Conservation (phyloP, 2,797 vertebrate genomes). For the Simalia tracyae region DNA sequence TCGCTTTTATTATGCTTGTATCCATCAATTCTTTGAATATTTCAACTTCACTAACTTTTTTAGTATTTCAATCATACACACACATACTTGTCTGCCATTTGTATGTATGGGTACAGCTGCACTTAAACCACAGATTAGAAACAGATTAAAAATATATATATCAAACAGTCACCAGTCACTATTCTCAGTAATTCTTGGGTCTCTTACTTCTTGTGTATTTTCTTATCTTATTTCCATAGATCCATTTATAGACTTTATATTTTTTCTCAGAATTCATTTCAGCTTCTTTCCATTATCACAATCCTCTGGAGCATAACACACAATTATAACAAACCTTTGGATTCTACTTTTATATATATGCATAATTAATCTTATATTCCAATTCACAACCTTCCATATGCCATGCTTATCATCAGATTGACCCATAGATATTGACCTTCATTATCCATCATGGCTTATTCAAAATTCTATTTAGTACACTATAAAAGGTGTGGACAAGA, state of each 20-base stretch:
- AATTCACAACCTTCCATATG: neutral
- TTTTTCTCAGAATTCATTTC: neutral
- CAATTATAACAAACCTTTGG: neutral
- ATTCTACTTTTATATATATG: neutral
- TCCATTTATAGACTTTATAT: neutral
- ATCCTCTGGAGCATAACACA: neutral
- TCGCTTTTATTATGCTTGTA: neutral
- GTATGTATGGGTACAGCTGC: neutral
- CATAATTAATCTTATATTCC: neutral
- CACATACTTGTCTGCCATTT: neutral
- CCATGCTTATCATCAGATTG: neutral
- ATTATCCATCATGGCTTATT: neutral
- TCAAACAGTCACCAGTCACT: neutral
- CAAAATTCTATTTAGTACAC: neutral
- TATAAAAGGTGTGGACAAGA: neutral
- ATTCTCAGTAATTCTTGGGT: neutral
- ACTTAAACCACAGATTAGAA: neutral
- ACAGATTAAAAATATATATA: neutral
- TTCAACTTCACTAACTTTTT: neutral
- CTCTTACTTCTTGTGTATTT: neutral
- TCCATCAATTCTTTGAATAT: neutral
- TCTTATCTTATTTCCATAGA: neutral
- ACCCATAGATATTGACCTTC: neutral
- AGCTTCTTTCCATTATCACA: neutral
- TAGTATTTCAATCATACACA: neutral